These are phyloP conservation scores for Listronotus oregonensis DNA, from an alignment of 1,140 invertebrate genomes.

Conservation along the genomic window DNA sequence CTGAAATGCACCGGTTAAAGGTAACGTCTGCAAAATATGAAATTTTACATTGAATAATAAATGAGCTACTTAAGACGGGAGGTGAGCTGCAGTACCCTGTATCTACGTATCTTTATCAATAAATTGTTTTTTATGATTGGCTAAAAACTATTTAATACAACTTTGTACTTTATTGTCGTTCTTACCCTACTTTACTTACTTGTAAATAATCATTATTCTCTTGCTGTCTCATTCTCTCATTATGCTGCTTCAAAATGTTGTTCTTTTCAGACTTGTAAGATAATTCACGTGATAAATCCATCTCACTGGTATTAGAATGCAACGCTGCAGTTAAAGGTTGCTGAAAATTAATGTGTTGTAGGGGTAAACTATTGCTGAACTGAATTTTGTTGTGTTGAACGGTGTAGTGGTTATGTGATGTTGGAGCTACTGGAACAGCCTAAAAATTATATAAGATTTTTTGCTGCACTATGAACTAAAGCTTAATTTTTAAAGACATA, in stretches of 20 bases:
- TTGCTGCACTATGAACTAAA: background rate
- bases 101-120: too few relatives aligned
- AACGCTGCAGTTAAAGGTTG: constrained; percentile 51
- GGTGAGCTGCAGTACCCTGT: too few relatives aligned
- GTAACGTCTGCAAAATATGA: too few relatives aligned
- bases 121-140: too few relatives aligned
- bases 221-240: constrained; percentile 45
- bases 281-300: constrained; percentile 36
- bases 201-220: constrained; percentile 31
- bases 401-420: constrained; percentile 50
- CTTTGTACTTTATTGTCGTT: too few relatives aligned
- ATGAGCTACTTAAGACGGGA: too few relatives aligned
- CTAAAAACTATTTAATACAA: too few relatives aligned
- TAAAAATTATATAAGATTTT: constrained; percentile 4
- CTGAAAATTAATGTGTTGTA: constrained; percentile 55
- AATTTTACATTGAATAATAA: too few relatives aligned
- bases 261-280: constrained; percentile 56
- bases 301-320: constrained; percentile 50
- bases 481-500: background rate
- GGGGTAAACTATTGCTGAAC: constrained; percentile 56
- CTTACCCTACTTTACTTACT: constrained; percentile 14
- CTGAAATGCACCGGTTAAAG: too few relatives aligned
- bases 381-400: constrained; percentile 54
- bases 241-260: constrained; percentile 59
- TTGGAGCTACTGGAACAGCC: constrained; percentile 21